Evolutionary conservation across 2,888 invertebrate genomes (phyloP), one percentile per base, ranked within the genome.

Genomic region (Marasmarcha lunaedactyla): DNA sequence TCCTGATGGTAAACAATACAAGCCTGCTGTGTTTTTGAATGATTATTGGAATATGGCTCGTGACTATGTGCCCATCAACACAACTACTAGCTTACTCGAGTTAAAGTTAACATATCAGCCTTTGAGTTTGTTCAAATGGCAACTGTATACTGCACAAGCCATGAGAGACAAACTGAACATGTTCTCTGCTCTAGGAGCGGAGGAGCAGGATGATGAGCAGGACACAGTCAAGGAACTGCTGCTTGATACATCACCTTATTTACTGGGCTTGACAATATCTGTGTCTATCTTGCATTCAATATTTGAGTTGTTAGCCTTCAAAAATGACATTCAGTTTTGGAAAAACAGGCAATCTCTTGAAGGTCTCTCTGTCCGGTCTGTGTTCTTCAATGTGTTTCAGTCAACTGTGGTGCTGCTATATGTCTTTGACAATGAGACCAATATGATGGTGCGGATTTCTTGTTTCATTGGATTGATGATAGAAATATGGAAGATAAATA

Each of bases 271-370:
- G 40, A 99, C 99, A 1, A 89, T 98, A 44, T 86, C 90, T 39
- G 92, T 99, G 0, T 98, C 98, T 0, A 88, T 99, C 42, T 85
- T 99, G 13, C 99, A 99, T 79, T 98, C 97, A 42, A 89, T 99
- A 46, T 99, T 99, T 84, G 99, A 99, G 72, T 88, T 99, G 51
- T 85, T 99, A 41, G 99, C 99, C 34, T 99, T 99, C 72, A 99
- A 99, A 84, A 99, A 99, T 83, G 99, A 99, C 71, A 99, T 99
- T 59, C 99, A 99, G 72, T 99, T 99, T 70, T 99, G 99, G 99
- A 96, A 97, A 57, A 97, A 97, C 59, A 88, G 98, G 11, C 95
- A 98, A 66, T 96, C 97, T 0, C 83, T 99, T 35, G 98, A 99
- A 78, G 98, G 98, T 7, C 86, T 99, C 30, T 98, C 98, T 0